Evolutionary conservation across 2,888 invertebrate species (phyloP).

Genomic region (Dioctria rufipes): DNA sequence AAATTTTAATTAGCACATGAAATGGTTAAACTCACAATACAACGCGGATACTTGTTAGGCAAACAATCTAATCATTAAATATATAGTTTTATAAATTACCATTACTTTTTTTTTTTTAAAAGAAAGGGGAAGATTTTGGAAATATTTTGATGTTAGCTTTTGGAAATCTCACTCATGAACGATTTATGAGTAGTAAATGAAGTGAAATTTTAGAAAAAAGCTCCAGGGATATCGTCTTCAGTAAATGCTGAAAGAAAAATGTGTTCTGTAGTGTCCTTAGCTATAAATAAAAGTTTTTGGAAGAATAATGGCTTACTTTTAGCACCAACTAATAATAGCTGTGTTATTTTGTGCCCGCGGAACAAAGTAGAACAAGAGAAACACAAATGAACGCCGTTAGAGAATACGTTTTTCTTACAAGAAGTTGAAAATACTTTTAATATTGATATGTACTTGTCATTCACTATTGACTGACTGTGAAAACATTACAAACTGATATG

Average conservation of each 20-base stretch:
- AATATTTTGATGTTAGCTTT: background rate
- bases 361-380: too few species aligned
- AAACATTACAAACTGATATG: too few species aligned
- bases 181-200: background rate
- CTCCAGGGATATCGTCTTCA: conserved; percentile 69
- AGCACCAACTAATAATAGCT: too few species aligned
- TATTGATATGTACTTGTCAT: too few species aligned
- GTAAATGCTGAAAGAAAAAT: conserved; percentile 69
- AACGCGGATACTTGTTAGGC: conserved; percentile 26
- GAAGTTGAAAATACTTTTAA: too few species aligned
- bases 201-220: conserved; percentile 58
- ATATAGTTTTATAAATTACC: conserved; percentile 26
- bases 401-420: too few species aligned
- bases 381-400: too few species aligned
- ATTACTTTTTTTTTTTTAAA: conserved; percentile 1
- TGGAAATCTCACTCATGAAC: conserved; percentile 1
- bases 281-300: too few species aligned
- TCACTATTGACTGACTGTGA: too few species aligned
- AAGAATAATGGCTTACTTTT: too few species aligned
- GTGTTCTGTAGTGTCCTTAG: conserved; percentile 4
- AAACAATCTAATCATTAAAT: conserved; percentile 32
- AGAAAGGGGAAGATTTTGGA: background rate
- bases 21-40: conserved; percentile 44
- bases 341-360: too few species aligned
- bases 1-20: background rate